phyloP scores from a whole-genome alignment of 2,888 invertebrate species.

The Galerucella pusilla region DNA sequence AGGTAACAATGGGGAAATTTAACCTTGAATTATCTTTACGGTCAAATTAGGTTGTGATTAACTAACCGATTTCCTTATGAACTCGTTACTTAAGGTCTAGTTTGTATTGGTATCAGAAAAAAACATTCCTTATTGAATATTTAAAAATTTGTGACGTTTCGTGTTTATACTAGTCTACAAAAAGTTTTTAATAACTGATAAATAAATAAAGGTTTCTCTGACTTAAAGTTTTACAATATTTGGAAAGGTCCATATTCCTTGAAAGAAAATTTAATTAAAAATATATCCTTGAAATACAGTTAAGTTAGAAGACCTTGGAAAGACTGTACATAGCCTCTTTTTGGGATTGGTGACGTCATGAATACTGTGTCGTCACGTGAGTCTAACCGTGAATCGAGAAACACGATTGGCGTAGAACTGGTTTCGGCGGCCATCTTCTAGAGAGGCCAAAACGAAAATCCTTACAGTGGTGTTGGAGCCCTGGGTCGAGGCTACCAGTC shows the following conservation, averaged over 20 bases:
- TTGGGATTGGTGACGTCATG: conserved; percentile 63
- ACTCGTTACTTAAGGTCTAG: conserved; percentile 38
- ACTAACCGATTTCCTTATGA: conserved; percentile 34
- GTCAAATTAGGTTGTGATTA: conserved; percentile 39
- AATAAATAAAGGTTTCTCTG: neutral
- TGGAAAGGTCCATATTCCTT: conserved; percentile 1
- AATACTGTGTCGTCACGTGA: conserved; percentile 63
- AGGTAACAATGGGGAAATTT: conserved; percentile 36
- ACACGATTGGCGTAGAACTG: conserved; percentile 62
- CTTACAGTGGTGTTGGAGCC: conserved; percentile 53
- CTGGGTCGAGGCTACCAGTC: conserved; percentile 71
- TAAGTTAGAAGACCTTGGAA: conserved; percentile 64
- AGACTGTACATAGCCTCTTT: conserved; percentile 62
- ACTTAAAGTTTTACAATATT: conserved; percentile 4
- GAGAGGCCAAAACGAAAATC: conserved; percentile 69
- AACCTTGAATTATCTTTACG: conserved; percentile 48
- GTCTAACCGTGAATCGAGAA: conserved; percentile 55
- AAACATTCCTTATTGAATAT: conserved; percentile 41
- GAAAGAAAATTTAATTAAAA: conserved; percentile 38
- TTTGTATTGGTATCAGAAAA: conserved; percentile 35
- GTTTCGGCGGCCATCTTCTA: conserved; percentile 74
- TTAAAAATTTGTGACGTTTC: conserved; percentile 44
- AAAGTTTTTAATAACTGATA: neutral
- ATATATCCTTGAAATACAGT: conserved; percentile 55
- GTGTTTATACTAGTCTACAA: conserved; percentile 32